Evolutionary conservation across 1,140 invertebrate species (phyloP), one percentile per base, ranked within the genome.

Genomic region (Pygmarrhopalites habei): DNA sequence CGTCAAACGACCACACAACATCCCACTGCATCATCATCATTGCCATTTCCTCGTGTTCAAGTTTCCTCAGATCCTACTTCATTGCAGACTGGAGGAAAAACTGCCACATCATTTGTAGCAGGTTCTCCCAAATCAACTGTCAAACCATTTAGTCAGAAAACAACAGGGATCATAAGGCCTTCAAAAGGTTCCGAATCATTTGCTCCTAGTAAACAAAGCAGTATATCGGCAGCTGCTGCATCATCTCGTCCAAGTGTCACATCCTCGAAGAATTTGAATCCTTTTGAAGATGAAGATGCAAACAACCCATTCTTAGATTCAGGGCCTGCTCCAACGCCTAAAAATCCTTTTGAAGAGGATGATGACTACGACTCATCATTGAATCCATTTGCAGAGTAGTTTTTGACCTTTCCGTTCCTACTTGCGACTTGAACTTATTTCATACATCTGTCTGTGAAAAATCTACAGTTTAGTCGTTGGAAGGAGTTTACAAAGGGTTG

Each of bases 331-430:
- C n/a, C 47, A 39, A 7, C 21, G 2, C 44, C 66, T 19, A 68
- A 66, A 58, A 71, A 71, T 64, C 69, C 69, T 41, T 71, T 71
- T 66, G 69, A 71, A 51, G 66, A 71, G 43, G 69, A 71, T 59
- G 67, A 69, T 32, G 69, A 68, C 32, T 71, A 71, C 39, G 66
- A 71, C 52, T n/a, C 64, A 43, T 66, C 53, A 49, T 52, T 71
- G 1, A 71, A 71, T 52, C 69, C 69, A 46, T 71, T 71, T 41
- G 61, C 62, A n/a, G 66, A 67, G 47, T 67, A n/a, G n/a, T n/a
- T n/a, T n/a, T n/a, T 56, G 47, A 23, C 3, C 19, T n/a, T 25
- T 23, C 30, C n/a, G 15, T 59, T 19, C 28, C 28, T 21, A 29
- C 29, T 56, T 41, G 39, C 10, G n/a, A 41, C n/a, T 41, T 41